Conservation (phyloP, 2,113 vertebrate species). For the Montifringilla adamsi region DNA sequence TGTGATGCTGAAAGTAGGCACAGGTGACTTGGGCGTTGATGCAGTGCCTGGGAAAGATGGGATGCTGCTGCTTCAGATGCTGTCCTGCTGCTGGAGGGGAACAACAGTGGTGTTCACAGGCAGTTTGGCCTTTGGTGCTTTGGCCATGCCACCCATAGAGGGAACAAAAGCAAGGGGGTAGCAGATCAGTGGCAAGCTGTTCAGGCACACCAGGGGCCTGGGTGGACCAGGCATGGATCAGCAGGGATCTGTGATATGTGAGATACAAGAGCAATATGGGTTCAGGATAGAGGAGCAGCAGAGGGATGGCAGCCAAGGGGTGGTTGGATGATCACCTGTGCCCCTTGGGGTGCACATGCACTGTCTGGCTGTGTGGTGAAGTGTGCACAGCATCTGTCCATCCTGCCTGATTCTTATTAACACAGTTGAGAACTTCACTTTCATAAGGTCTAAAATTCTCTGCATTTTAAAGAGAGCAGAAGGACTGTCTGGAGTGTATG, state of each 20-base stretch:
- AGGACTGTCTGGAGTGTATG: conserved; percentile 64
- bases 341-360: background rate
- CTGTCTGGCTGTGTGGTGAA: background rate
- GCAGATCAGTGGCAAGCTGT: background rate
- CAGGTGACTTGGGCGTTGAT: background rate
- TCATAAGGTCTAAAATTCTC: conserved; percentile 30
- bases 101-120: background rate
- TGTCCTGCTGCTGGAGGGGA: background rate
- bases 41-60: background rate
- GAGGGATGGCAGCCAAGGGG: background rate
- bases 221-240: background rate
- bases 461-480: conserved; percentile 47
- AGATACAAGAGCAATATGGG: background rate
- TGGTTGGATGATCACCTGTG: background rate
- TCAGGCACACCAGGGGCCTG: background rate
- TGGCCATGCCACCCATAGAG: background rate
- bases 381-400: background rate
- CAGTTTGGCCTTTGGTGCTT: background rate
- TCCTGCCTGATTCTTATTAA: conserved; percentile 26
- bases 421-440: conserved; percentile 3
- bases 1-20: background rate
- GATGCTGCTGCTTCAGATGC: background rate
- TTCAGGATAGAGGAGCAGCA: background rate
- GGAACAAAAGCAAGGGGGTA: background rate
- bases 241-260: background rate